These are phyloP conservation scores for Nothoprocta pentlandii DNA, from an alignment of 2,113 vertebrate genomes.

Conservation along the genomic window DNA sequence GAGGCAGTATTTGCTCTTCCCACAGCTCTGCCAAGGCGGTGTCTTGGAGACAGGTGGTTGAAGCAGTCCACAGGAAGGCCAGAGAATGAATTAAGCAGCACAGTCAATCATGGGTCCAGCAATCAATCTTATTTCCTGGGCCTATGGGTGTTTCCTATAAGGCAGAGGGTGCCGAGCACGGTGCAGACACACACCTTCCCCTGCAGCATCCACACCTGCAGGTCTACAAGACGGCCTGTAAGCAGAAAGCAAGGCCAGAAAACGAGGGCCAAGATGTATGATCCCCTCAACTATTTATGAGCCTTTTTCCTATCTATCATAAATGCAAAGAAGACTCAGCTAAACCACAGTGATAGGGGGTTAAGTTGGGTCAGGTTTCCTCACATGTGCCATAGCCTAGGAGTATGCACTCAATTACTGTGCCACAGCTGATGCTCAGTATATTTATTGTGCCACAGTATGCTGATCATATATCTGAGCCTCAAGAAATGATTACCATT, in stretches of 20 bases:
- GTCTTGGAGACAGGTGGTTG: not conserved
- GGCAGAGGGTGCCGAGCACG: not conserved
- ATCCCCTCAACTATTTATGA: not conserved
- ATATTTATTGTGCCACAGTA: slow-evolving; percentile 49
- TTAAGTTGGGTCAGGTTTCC: slow-evolving; percentile 28
- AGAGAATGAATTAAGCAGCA: not conserved
- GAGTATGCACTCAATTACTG: not conserved
- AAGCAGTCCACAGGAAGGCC: not conserved
- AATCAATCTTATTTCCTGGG: not conserved
- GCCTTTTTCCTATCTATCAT: slow-evolving; percentile 15
- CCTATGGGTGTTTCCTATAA: not conserved
- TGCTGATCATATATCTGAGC: slow-evolving; percentile 64
- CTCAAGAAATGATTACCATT: slow-evolving; percentile 66
- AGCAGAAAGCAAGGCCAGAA: not conserved
- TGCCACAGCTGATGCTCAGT: not conserved
- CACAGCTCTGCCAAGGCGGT: not conserved
- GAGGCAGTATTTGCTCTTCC: not conserved
- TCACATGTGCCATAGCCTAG: not conserved
- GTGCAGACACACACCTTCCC: not conserved
- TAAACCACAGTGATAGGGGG: not conserved
- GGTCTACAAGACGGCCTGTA: not conserved
- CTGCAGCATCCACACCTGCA: not conserved
- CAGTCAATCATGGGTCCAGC: not conserved
- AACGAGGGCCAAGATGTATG: not conserved
- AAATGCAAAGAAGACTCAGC: not conserved